Conservation (phyloP, 1,140 invertebrate genomes). For the Parasteatoda tepidariorum region DNA sequence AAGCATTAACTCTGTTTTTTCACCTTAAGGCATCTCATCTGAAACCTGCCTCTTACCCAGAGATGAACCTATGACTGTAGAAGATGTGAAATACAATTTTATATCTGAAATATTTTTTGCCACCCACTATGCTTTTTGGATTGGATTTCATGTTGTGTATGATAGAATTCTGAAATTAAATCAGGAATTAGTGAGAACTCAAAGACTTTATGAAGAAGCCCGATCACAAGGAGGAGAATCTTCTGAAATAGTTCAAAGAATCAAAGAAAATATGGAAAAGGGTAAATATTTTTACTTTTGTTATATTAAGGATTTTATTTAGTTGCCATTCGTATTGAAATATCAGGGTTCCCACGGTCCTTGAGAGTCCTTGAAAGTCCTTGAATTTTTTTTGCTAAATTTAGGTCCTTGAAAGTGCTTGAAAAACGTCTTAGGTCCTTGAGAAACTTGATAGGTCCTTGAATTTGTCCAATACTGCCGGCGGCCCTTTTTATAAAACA, state of each 20-base stretch:
- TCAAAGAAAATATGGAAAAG: constrained; percentile 76
- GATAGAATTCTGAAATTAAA: constrained; percentile 78
- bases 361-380: no score
- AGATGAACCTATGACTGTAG: constrained; percentile 72
- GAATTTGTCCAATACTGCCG: no score
- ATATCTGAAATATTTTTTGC: constrained; percentile 91
- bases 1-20: no score
- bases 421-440: no score
- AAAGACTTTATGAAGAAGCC: constrained; percentile 77
- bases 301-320: not conserved
- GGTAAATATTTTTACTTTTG: constrained; percentile 8
- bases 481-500: no score
- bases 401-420: no score
- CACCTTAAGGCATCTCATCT: constrained; percentile 69
- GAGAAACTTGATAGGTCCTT: no score
- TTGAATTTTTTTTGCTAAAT: no score
- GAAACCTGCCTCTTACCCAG: constrained; percentile 84
- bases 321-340: not conserved
- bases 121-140: constrained; percentile 85
- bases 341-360: no score
- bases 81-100: constrained; percentile 77
- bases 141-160: constrained; percentile 83
- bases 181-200: constrained; percentile 81
- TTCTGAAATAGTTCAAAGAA: constrained; percentile 73
- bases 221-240: constrained; percentile 68